Percentiles rank a stretch among this genome's conserved stretches.
phyloP scores from a whole-genome alignment of 2,888 invertebrate species.

The Microctonus brassicae region DNA sequence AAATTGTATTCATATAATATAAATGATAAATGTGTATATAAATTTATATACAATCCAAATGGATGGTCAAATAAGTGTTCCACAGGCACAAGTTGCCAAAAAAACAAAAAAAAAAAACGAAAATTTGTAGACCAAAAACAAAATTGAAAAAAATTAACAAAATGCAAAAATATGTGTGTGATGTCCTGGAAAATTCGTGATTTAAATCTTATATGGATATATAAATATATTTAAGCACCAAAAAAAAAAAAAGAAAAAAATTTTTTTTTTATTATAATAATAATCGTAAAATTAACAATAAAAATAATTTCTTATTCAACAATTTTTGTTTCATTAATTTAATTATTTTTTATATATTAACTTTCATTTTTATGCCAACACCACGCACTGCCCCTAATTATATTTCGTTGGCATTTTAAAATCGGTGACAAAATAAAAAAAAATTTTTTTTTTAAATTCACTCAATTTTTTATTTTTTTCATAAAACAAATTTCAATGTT shows the following conservation, averaged over 20 bases:
- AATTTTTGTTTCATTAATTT: constrained; percentile 27
- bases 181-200: constrained; percentile 54
- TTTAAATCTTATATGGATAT: constrained; percentile 39
- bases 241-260: no score
- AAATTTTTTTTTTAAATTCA: background rate
- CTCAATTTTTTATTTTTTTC: background rate
- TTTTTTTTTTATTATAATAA: no score
- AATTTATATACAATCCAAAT: constrained; percentile 54
- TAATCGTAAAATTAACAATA: constrained; percentile 42
- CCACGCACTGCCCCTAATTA: constrained; percentile 51
- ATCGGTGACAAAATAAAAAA: constrained; percentile 26
- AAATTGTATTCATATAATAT: constrained; percentile 48
- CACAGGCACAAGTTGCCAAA: constrained; percentile 70
- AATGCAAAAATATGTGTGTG: constrained; percentile 53
- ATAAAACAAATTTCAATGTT: background rate
- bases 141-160: constrained; percentile 48
- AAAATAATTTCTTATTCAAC: constrained; percentile 12
- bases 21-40: constrained; percentile 52
- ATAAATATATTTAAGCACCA: constrained; percentile 48
- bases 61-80: constrained; percentile 65
- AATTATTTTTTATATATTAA: constrained; percentile 32
- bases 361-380: constrained; percentile 45
- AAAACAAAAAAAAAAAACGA: constrained; percentile 50
- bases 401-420: constrained; percentile 14
- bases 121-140: constrained; percentile 47